phyloP scores from a whole-genome alignment of 2,797 vertebrate genomes.

The Pipistrellus nathusii region DNA sequence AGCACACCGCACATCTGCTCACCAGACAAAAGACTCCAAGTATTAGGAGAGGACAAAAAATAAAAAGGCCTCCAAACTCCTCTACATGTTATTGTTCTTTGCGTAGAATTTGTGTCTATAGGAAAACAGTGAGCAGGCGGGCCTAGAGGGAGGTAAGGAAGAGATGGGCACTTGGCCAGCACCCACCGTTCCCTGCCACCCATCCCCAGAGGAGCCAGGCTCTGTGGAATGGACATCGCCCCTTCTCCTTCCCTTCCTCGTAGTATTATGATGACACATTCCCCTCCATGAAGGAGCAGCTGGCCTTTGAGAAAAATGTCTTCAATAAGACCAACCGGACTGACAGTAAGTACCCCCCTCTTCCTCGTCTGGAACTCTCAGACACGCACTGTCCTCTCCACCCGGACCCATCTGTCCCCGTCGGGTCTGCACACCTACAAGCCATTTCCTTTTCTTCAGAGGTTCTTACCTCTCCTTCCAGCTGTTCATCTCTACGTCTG shows the following conservation, averaged over 20 bases:
- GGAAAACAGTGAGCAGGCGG: background rate
- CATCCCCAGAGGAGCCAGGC: background rate
- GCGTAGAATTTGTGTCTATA: background rate
- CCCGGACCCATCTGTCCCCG: slow-evolving; percentile 30
- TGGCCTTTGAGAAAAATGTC: slow-evolving; percentile 93
- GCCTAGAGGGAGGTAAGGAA: background rate
- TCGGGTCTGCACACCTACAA: background rate
- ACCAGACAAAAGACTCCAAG: background rate
- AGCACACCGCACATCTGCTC: background rate
- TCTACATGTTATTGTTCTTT: background rate
- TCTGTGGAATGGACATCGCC: background rate
- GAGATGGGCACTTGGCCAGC: background rate
- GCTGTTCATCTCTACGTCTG: background rate
- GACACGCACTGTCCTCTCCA: background rate
- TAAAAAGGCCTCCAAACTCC: background rate
- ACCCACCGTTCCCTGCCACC: background rate
- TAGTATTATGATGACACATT: slow-evolving; percentile 95
- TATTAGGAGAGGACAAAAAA: background rate
- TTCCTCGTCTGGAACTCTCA: background rate
- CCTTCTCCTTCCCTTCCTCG: slow-evolving; percentile 71
- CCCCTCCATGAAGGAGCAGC: slow-evolving; percentile 93
- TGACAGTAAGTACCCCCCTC: slow-evolving; percentile 88
- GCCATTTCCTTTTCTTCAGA: background rate
- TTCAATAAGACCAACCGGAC: slow-evolving; percentile 94
- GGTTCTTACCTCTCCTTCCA: background rate